Evolutionary conservation across 2,113 vertebrate genomes (phyloP).

Genomic region (Stegostoma tigrinum): DNA sequence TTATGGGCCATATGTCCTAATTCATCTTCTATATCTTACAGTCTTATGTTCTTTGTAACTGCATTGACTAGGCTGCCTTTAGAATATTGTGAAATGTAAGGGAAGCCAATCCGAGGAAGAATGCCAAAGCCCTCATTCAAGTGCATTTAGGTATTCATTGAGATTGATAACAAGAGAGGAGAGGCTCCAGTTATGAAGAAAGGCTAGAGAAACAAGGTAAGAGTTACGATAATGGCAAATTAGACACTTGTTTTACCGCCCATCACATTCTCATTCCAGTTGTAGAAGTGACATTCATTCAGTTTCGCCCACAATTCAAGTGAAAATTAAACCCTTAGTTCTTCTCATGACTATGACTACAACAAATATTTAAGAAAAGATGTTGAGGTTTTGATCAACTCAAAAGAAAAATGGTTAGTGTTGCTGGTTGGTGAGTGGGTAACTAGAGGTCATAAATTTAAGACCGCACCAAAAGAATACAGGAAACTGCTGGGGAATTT

Average conservation of each 20-base stretch:
- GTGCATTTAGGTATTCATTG: background rate
- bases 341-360: background rate
- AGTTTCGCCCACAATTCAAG: background rate
- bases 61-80: background rate
- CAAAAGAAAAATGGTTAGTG: background rate
- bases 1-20: too few species aligned
- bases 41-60: background rate
- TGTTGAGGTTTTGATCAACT: background rate
- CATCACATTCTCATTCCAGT: background rate
- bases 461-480: background rate
- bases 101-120: background rate
- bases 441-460: background rate
- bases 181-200: background rate
- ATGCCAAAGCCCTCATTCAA: background rate
- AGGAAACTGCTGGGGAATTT: background rate
- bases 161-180: background rate
- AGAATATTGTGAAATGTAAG: background rate
- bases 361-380: background rate
- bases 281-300: background rate
- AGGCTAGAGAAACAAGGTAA: background rate
- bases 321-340: background rate
- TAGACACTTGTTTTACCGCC: background rate
- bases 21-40: too few species aligned
- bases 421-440: background rate
- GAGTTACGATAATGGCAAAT: background rate